These are phyloP conservation scores for Calypte anna DNA, from an alignment of 2,113 vertebrate species.

Conservation along the genomic window DNA sequence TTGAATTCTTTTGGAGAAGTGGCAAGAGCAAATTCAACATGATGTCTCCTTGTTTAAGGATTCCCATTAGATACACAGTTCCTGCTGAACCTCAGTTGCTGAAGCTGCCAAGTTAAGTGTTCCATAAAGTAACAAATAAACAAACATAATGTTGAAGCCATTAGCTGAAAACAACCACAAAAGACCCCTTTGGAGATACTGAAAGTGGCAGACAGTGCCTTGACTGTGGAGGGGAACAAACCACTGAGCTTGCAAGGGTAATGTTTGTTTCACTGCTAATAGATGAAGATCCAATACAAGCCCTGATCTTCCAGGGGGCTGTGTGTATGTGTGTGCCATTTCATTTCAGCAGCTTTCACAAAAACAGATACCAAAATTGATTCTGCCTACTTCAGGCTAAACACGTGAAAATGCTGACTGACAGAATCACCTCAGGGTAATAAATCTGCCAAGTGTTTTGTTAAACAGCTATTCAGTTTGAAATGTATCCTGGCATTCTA, in stretches of 20 bases:
- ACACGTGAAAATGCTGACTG: constrained; percentile 74
- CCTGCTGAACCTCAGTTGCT: neutral
- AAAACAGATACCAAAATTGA: constrained; percentile 72
- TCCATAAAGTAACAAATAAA: neutral
- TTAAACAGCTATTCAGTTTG: constrained; percentile 79
- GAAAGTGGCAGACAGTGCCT: constrained; percentile 36
- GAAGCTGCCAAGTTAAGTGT: neutral
- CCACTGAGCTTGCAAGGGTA: constrained; percentile 64
- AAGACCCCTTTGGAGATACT: neutral
- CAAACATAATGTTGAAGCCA: neutral
- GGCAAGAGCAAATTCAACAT: neutral
- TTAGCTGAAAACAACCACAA: constrained; percentile 13
- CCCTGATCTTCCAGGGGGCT: neutral
- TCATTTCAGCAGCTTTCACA: constrained; percentile 49
- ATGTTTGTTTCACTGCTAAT: neutral
- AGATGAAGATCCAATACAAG: constrained; percentile 3
- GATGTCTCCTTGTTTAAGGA: neutral
- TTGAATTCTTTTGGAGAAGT: neutral
- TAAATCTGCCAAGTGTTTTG: constrained; percentile 76
- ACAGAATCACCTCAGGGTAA: constrained; percentile 77
- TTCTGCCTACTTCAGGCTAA: constrained; percentile 64
- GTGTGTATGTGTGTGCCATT: neutral
- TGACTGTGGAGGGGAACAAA: neutral
- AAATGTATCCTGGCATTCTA: constrained; percentile 74
- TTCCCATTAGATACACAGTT: neutral